Evolutionary conservation across 2,113 vertebrate genomes (phyloP).

Genomic region (Polypterus senegalus): DNA sequence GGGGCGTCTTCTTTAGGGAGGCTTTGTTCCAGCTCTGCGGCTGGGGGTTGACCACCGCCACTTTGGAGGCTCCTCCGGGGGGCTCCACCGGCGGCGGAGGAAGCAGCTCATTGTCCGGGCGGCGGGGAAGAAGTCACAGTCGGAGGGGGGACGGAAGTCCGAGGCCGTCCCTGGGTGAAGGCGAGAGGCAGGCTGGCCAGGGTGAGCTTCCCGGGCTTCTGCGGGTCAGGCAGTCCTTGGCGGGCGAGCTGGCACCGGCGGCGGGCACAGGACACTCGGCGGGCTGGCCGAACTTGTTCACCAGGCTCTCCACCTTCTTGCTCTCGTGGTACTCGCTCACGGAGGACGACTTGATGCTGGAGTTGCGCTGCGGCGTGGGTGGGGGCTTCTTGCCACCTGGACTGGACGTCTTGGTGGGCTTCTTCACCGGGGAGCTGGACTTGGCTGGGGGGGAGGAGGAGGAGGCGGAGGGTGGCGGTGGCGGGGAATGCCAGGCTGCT

Average conservation of each 20-base stretch:
- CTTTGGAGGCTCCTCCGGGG: conserved; percentile 54
- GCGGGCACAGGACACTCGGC: conserved; percentile 39
- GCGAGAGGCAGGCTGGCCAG: conserved; percentile 64
- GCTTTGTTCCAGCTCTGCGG: conserved; percentile 73
- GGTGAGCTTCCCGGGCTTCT: conserved; percentile 87
- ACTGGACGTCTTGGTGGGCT: conserved; percentile 54
- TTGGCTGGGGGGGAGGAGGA: conserved; percentile 48
- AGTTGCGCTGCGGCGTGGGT: conserved; percentile 78
- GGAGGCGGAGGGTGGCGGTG: conserved; percentile 41
- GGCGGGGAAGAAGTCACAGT: conserved; percentile 80
- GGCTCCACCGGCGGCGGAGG: conserved; percentile 60
- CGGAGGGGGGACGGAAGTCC: conserved; percentile 74
- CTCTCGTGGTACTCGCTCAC: conserved; percentile 65
- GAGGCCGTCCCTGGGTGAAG: conserved; percentile 48
- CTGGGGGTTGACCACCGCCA: conserved; percentile 85
- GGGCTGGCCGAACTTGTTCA: conserved; percentile 73
- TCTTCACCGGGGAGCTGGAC: conserved; percentile 57
- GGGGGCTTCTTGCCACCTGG: conserved; percentile 68
- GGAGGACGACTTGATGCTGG: conserved; percentile 64
- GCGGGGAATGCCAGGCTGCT: conserved; percentile 62
- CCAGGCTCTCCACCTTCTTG: conserved; percentile 73
- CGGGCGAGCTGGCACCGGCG: conserved; percentile 39
- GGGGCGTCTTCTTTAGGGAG: conserved; percentile 76
- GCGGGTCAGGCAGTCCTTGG: conserved; percentile 59
- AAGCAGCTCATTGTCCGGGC: conserved; percentile 63